phyloP scores from a whole-genome alignment of 2,888 invertebrate genomes.

The Agriopis marginaria region DNA sequence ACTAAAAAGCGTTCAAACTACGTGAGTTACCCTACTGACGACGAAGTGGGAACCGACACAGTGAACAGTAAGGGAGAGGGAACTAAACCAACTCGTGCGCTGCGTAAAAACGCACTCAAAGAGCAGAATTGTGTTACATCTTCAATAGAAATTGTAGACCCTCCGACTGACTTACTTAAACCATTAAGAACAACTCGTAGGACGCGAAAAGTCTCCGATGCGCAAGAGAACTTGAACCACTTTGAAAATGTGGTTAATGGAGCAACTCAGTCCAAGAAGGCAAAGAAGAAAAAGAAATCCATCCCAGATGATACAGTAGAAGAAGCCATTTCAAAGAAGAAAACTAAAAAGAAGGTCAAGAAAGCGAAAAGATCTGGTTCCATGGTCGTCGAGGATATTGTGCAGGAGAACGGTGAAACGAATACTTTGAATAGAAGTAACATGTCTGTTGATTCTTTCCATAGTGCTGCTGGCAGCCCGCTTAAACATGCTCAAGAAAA shows the following conservation, averaged over 20 bases:
- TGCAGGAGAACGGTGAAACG: slow-evolving; percentile 24
- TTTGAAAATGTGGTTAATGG: slow-evolving; percentile 40
- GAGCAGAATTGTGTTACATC: slow-evolving; percentile 55
- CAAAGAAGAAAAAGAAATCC: slow-evolving; percentile 50
- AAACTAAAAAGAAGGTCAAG: slow-evolving; percentile 56
- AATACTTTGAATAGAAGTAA: slow-evolving; percentile 53
- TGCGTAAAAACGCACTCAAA: slow-evolving; percentile 61
- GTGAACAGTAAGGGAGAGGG: slow-evolving; percentile 41
- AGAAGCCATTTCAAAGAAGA: slow-evolving; percentile 49
- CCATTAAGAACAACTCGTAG: slow-evolving; percentile 57
- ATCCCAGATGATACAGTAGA: slow-evolving; percentile 34
- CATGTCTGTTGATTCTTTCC: slow-evolving; percentile 70
- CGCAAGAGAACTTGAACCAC: slow-evolving; percentile 38
- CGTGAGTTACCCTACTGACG: slow-evolving; percentile 69
- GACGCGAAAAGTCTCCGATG: slow-evolving; percentile 55
- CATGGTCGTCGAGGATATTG: slow-evolving; percentile 48
- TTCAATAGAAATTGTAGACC: slow-evolving; percentile 39
- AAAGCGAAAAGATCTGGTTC: slow-evolving; percentile 53
- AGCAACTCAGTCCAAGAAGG: slow-evolving; percentile 51
- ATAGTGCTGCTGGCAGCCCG: slow-evolving; percentile 77
- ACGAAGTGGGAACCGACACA: slow-evolving; percentile 48
- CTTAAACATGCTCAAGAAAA: slow-evolving; percentile 22
- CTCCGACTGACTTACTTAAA: slow-evolving; percentile 45
- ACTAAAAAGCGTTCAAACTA: slow-evolving; percentile 68
- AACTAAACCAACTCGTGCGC: slow-evolving; percentile 44